These are phyloP conservation scores for Cactoblastis cactorum DNA, from an alignment of 2,888 invertebrate genomes.

Conservation along the genomic window DNA sequence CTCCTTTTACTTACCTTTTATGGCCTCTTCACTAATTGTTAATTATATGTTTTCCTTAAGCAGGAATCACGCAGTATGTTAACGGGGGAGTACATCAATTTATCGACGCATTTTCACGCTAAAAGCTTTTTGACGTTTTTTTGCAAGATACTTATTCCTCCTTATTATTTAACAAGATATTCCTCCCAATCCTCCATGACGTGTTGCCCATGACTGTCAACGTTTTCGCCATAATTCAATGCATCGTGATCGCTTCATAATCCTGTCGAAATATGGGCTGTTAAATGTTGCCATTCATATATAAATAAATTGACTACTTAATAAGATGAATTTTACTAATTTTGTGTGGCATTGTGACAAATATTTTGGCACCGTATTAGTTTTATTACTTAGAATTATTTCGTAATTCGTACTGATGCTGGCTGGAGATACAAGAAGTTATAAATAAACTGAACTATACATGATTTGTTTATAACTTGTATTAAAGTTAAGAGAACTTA, in stretches of 20 bases:
- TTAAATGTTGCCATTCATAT: background rate
- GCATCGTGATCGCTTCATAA: conserved; percentile 8
- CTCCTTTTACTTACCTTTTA: too few species aligned
- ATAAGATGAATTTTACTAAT: background rate
- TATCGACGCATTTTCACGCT: conserved; percentile 11
- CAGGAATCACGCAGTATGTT: too few species aligned
- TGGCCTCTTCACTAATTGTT: too few species aligned
- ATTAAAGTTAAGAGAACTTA: too few species aligned
- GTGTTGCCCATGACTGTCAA: conserved; percentile 1
- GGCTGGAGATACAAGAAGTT: too few species aligned
- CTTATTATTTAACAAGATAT: conserved; percentile 4
- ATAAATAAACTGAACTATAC: too few species aligned
- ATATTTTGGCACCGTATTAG: too few species aligned
- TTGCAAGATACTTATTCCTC: too few species aligned
- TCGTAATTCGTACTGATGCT: too few species aligned
- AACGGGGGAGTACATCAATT: conserved; percentile 3
- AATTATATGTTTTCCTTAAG: too few species aligned
- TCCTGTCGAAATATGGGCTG: conserved; percentile 10
- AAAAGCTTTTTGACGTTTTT: conserved; percentile 13
- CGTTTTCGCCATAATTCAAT: background rate
- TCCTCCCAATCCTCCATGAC: background rate
- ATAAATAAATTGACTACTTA: background rate
- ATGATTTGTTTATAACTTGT: too few species aligned
- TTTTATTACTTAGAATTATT: too few species aligned
- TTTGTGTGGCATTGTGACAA: background rate